A percentile compares a stretch with the other conserved stretches of the same genome.
These are phyloP conservation scores for Pteropus alecto DNA, from an alignment of 2,113 vertebrate species.

Conservation along the genomic window DNA sequence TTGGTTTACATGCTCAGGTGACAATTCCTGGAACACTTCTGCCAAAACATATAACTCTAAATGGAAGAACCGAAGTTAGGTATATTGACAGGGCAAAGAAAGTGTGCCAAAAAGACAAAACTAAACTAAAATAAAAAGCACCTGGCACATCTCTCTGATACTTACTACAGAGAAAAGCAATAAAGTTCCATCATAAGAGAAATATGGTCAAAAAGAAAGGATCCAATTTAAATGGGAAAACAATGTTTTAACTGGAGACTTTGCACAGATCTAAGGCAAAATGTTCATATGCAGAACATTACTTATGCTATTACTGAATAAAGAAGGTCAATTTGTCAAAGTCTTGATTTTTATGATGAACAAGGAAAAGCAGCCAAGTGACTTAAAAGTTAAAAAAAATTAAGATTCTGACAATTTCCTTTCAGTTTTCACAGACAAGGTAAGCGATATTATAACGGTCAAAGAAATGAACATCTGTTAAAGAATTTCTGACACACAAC, in stretches of 20 bases:
- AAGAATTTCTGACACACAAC: constrained; percentile 41
- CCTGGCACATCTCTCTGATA: background rate
- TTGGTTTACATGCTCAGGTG: background rate
- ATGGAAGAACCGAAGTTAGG: background rate
- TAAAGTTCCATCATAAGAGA: background rate
- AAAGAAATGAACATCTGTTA: constrained; percentile 39
- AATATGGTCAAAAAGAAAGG: background rate
- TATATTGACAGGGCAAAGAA: background rate
- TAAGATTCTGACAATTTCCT: constrained; percentile 13
- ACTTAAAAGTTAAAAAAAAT: background rate
- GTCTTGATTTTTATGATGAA: constrained; percentile 33
- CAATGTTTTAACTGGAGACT: background rate
- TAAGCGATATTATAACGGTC: background rate
- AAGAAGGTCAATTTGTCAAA: constrained; percentile 30
- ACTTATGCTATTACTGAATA: background rate
- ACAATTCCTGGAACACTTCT: background rate
- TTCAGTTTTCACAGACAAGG: background rate
- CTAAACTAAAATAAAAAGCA: accelerated
- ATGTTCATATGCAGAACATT: background rate
- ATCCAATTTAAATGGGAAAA: background rate
- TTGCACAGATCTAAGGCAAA: background rate
- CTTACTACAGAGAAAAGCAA: background rate
- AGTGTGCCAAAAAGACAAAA: background rate
- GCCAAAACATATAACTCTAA: background rate
- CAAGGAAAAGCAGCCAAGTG: constrained; percentile 28